Base-by-base conservation (phyloP, 2,113 vertebrate species). In the Brachionichthys hirsutus region DNA sequence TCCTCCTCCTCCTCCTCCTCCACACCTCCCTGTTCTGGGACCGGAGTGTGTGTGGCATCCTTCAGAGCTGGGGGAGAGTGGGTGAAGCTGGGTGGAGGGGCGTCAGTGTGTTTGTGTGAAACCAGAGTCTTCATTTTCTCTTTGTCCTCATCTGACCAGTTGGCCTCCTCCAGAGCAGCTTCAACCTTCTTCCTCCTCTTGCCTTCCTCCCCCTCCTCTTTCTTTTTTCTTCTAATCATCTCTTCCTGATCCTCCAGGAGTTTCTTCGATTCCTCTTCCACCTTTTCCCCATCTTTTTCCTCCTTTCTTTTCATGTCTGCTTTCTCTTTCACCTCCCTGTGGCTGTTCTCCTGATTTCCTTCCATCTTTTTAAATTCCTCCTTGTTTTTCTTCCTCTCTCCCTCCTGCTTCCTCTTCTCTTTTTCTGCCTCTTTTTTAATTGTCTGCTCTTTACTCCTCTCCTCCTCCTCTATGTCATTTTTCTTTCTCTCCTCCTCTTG, bases 91-190 rank as follows among this genome's bases (percentile, higher is more conserved):
- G 16, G 47, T 41, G 66, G 52, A 58, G 53, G 45, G 8, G 41
- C 0, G 15, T 43, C 15, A 1, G 41, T 9, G 18, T 30, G 59
- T 12, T 46, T 24, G 34, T 17, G 9, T 46, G 57, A 34, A 45
- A 55, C 47, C 40, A 59, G 14, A 6, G 43, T 61, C 68, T 45
- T 85, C 83, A 87, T 82, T 56, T 75, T 85, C 58, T 81, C 70
- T 46, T 88, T 89, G 56, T 88, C 89, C 61, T 90, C 87, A 9
- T 89, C 86, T 20, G 87, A 85, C 43, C 54, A 79, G 77, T 87
- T 88, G 30, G 45, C 60, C 51, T 83, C 75, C 24, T 59, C 12
- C 0, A 11, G 20, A 75, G 30, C 44, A 9, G 36, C 49, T 47
- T 1, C n/a, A 6, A 12, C 15, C 22, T 67, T n/a, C n/a, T 54